These are phyloP conservation scores for Trissonchulus latispiculum DNA, from an alignment of 2,888 invertebrate species.

Conservation along the genomic window DNA sequence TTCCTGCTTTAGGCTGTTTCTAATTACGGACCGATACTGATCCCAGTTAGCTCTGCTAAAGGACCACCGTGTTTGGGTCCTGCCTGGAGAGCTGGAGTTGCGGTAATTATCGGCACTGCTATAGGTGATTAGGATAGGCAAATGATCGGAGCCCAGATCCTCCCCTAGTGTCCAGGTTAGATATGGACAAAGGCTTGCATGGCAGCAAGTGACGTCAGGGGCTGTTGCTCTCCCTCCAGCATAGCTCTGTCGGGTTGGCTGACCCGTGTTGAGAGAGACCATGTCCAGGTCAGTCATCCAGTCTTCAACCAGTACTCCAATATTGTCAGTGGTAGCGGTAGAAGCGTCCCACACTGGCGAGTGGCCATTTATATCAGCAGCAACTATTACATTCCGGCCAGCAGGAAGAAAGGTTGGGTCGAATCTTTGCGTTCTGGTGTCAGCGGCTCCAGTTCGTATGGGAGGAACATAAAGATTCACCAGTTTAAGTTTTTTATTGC, in stretches of 20 bases:
- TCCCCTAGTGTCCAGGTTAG: neutral
- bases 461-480: constrained; percentile 9
- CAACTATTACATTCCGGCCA: neutral
- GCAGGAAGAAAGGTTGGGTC: neutral
- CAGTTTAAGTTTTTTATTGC: neutral
- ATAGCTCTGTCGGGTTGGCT: neutral
- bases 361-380: constrained; percentile 6
- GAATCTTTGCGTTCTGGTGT: neutral
- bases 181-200: neutral
- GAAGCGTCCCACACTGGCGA: neutral
- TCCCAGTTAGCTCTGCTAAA: constrained; percentile 6
- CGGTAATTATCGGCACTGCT: neutral
- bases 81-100: neutral
- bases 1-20: neutral
- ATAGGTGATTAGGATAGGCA: neutral
- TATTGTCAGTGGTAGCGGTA: neutral
- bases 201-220: neutral
- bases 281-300: neutral
- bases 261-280: neutral
- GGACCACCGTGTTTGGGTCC: neutral
- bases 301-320: neutral
- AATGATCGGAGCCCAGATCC: neutral
- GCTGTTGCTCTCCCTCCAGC: neutral
- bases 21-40: neutral
- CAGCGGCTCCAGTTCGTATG: neutral